Evolutionary conservation across 2,797 vertebrate genomes (phyloP), one percentile per base, ranked within the genome.

Genomic region (Pteronotus mesoamericanus): DNA sequence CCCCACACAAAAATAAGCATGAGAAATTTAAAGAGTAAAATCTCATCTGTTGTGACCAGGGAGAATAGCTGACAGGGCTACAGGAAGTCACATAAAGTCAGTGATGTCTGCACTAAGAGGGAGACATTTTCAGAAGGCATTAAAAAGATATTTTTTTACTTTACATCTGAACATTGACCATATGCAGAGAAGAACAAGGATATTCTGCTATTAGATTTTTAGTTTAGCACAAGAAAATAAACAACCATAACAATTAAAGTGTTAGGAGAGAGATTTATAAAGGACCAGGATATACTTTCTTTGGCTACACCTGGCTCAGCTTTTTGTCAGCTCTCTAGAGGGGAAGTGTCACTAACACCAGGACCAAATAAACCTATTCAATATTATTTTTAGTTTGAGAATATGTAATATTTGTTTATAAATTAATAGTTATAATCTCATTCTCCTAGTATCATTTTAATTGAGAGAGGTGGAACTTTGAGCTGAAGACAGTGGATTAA

Each of bases 21-120:
- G 32, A 95, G 61, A 42, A 77, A 77, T 88, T 89, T 79, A 68
- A 84, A 78, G 4, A 89, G 37, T 82, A 91, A 80, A 80, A 74
- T 59, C 29, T 92, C 44, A n/a, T 24, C 22, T 74, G 22, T 34
- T 77, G 10, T 53, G 86, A 26, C 51, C 66, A 88, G 19, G 11
- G 9, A 66, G 4, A 75, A 55, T 32, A 37, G 42, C n/a, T 55
- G 39, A 64, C 6, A 19, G 39, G 19, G 24, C 5, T 80, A 22
- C 11, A 32, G 39, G 34, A 88, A 80, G 72, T 59, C 42, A 32
- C 34, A 10, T 5, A 46, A 16, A 91, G 10, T n/a, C 29, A 74
- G 71, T 24, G 32, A 55, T 55, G 2, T 51, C 26, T 6, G 11
- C 5, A 29, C 1, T 11, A 51, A 29, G 64, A 51, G 32, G 64